These are phyloP conservation scores for Carassius gibelio DNA, from an alignment of 2,113 vertebrate species.

Conservation along the genomic window DNA sequence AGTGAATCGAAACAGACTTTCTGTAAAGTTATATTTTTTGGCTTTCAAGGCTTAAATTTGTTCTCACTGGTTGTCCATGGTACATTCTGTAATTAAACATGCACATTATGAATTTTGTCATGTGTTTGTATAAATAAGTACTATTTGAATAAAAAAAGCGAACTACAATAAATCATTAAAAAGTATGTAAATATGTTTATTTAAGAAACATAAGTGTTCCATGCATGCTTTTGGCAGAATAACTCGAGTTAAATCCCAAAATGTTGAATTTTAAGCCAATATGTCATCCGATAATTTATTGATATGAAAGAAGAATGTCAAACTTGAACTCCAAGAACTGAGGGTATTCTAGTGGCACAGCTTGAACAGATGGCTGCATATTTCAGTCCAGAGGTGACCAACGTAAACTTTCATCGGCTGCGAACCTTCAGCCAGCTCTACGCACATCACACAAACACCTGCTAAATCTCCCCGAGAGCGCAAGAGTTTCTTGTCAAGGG, in stretches of 20 bases:
- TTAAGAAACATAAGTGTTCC: too few relatives aligned
- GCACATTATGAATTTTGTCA: too few relatives aligned
- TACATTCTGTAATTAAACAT: too few relatives aligned
- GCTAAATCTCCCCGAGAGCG: neutral
- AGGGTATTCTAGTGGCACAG: too few relatives aligned
- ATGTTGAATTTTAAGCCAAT: neutral
- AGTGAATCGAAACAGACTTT: neutral
- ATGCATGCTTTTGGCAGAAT: neutral
- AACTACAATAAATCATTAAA: too few relatives aligned
- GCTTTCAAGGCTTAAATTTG: too few relatives aligned
- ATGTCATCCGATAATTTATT: neutral
- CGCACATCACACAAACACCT: neutral
- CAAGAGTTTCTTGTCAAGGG: conserved; percentile 1
- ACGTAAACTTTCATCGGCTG: neutral
- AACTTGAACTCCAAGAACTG: neutral
- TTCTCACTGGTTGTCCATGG: too few relatives aligned
- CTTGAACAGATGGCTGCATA: neutral
- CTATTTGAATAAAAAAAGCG: too few relatives aligned
- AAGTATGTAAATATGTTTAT: too few relatives aligned
- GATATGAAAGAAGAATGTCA: neutral
- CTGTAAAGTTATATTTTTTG: neutral
- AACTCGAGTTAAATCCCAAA: neutral
- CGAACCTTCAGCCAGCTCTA: neutral
- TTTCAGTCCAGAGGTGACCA: neutral
- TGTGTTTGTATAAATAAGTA: too few relatives aligned